These are phyloP conservation scores for Elgonia sp. DNA, from an alignment of 2,888 invertebrate genomes.

Conservation along the genomic window DNA sequence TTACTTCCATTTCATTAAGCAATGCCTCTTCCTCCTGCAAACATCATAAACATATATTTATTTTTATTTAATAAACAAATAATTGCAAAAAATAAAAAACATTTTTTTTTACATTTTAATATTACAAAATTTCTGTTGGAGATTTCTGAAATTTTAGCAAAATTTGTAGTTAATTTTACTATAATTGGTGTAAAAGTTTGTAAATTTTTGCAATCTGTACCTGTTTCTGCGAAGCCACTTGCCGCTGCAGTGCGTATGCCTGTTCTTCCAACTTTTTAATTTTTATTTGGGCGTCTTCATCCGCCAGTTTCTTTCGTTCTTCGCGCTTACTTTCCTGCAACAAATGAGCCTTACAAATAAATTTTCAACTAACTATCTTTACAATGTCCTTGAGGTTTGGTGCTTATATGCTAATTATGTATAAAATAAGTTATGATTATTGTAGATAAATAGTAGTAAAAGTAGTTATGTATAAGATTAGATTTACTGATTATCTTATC, in stretches of 20 bases:
- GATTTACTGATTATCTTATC: neutral
- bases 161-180: too few relatives aligned
- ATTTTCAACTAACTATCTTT: slow-evolving; percentile 61
- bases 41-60: too few relatives aligned
- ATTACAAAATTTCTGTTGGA: too few relatives aligned
- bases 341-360: slow-evolving; percentile 66
- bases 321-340: slow-evolving; percentile 95
- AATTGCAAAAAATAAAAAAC: slow-evolving; percentile 70
- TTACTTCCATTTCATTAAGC: too few relatives aligned
- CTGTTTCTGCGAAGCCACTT: slow-evolving; percentile 95
- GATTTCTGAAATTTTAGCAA: too few relatives aligned
- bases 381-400: slow-evolving; percentile 45
- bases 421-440: neutral
- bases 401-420: neutral
- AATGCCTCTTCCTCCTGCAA: too few relatives aligned
- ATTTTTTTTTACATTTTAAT: too few relatives aligned
- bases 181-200: too few relatives aligned
- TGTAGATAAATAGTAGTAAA: neutral
- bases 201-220: too few relatives aligned
- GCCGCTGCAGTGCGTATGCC: slow-evolving; percentile 96
- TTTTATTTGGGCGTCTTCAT: slow-evolving; percentile 97
- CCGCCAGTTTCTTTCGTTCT: slow-evolving; percentile 95
- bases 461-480: too few relatives aligned
- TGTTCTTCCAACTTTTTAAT: slow-evolving; percentile 98
- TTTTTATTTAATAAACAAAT: too few relatives aligned